Base-by-base conservation (phyloP, 2,888 invertebrate species). In the Endomychus coccineus region DNA sequence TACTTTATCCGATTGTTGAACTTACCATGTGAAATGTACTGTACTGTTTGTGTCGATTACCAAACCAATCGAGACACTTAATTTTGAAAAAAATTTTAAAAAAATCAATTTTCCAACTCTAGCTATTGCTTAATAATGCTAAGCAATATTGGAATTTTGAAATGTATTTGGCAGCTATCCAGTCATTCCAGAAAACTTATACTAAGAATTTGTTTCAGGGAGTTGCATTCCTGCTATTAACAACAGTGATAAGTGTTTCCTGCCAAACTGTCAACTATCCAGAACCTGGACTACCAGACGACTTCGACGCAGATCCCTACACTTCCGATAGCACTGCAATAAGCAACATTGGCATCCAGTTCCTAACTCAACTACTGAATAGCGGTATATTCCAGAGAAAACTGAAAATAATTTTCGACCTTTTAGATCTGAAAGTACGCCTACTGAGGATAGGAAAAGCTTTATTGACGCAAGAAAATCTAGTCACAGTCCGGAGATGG, bases 401-500 rank as follows among this genome's bases (percentile, higher is more conserved):
- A 11, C 22, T 53, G 1, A 38, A 46, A 7, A 38, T 36, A 10
- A 9, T 56, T 2, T 45, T 46, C 22, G 49, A 54, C 21, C 5
- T 52, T 1, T 36, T 54, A 9, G 49, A 56, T 16, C 30, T 58
- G 2, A 58, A 58, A 36, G 28, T 52, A 5, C 44, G 54, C 2
- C 21, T 49, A 3, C 36, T 49, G 4, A 41, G 44, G 29, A 50
- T 54, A 16, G 19, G 56, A n/a, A 33, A 42, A 3, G 47, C 52
- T 0, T 38, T 57, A 4, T 51, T 50, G 30, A 54, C 52, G 10
- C 39, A 48, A 3, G 56, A 58, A n/a, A 58, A 57, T 25, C 36
- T 58, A 6, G 13, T 43, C 6, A 33, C 55, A 15, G n/a, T 53
- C 9, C 47, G 51, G 17, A 48, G 40, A 15, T 33, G 46, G 4